Evolutionary conservation across 1,140 invertebrate species (phyloP).

Genomic region (Alviniconcha marisindica): DNA sequence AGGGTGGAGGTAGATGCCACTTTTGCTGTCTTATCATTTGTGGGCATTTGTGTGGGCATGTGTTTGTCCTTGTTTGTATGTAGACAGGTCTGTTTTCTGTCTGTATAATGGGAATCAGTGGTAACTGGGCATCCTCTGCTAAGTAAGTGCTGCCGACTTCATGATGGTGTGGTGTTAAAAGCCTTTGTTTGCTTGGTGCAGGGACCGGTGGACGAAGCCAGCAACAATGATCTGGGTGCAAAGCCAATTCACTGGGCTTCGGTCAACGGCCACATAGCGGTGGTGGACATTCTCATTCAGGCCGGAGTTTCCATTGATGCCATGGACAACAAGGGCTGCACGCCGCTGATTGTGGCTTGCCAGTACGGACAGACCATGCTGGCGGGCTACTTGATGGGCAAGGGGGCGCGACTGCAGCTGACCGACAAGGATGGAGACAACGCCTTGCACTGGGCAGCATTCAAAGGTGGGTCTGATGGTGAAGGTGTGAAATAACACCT

Average conservation of each 20-base stretch:
- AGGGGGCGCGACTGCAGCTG: constrained; percentile 88
- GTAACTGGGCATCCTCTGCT: no score
- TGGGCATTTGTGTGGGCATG: not conserved
- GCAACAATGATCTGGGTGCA: constrained; percentile 90
- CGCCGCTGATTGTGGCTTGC: constrained; percentile 92
- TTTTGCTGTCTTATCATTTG: no score
- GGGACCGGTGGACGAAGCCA: constrained; percentile 89
- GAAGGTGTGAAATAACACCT: no score
- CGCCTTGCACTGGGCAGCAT: constrained; percentile 94
- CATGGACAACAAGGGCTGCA: constrained; percentile 92
- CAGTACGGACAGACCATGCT: constrained; percentile 94
- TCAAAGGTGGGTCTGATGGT: constrained; percentile 82
- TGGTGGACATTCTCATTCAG: constrained; percentile 87
- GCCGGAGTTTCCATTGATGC: constrained; percentile 92
- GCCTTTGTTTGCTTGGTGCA: constrained; percentile 42
- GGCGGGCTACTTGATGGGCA: constrained; percentile 91
- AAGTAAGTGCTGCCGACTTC: no score
- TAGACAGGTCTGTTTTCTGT: no score
- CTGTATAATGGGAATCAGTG: not conserved
- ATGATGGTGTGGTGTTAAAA: no score
- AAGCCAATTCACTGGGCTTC: constrained; percentile 95
- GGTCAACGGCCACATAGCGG: constrained; percentile 86
- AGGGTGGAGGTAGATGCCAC: no score
- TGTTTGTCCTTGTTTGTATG: not conserved
- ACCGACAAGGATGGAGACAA: constrained; percentile 95